Percentiles rank a stretch among this genome's conserved stretches.
Conservation (phyloP, 2,888 invertebrate species). For the Incurvaria masculella region DNA sequence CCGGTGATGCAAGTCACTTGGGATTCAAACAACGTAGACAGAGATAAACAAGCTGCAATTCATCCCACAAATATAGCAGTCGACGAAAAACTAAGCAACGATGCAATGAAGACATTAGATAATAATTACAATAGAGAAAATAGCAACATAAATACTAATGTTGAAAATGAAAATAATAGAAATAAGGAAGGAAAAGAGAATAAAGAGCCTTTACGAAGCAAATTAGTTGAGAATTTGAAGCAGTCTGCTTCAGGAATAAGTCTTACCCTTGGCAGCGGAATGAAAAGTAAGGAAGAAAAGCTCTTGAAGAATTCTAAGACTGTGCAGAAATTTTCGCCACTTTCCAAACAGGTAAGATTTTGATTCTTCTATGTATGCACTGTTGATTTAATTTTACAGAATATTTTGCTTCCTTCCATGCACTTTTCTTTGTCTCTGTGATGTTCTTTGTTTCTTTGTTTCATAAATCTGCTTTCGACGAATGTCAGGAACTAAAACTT, state of each 20-base stretch:
- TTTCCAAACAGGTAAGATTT: slow-evolving; percentile 42
- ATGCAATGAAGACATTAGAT: no score
- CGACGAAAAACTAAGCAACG: no score
- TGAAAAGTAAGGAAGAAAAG: slow-evolving; percentile 27
- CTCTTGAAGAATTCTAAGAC: slow-evolving; percentile 34
- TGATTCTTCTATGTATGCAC: neutral
- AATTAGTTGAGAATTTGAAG: slow-evolving; percentile 25
- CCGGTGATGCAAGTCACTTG: no score
- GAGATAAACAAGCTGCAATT: no score
- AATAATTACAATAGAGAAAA: no score
- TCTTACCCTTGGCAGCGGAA: slow-evolving; percentile 23
- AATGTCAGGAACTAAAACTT: no score
- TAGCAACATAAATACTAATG: neutral
- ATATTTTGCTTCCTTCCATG: neutral
- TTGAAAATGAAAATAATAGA: neutral
- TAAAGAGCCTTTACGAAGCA: no score
- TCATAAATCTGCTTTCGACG: slow-evolving; percentile 6
- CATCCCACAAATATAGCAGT: no score
- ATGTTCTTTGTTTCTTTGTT: slow-evolving; percentile 3
- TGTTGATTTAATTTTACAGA: neutral
- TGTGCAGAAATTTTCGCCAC: slow-evolving; percentile 40
- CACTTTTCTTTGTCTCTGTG: slow-evolving; percentile 3
- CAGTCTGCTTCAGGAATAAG: slow-evolving; percentile 29
- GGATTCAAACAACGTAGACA: no score
- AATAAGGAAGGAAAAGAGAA: neutral